These are phyloP conservation scores for Beroe forskalii DNA, from an alignment of 37 sponge, comb jelly and placozoan species.

Conservation along the genomic window DNA sequence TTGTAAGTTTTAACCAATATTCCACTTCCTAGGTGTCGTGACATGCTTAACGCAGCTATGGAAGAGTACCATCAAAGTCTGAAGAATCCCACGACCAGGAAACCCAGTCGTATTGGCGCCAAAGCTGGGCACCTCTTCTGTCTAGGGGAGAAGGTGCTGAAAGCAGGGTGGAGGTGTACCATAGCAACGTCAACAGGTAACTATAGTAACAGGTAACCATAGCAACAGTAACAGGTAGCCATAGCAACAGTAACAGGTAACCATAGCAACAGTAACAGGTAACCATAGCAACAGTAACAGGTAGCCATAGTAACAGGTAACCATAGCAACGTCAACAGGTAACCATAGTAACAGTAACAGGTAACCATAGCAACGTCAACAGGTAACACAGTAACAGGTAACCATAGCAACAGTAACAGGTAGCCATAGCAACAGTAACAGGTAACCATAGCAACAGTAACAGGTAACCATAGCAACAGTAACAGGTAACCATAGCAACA, in stretches of 20 bases:
- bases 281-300: slow-evolving; percentile 56
- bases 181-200: slow-evolving; percentile 12
- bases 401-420: too few relatives aligned
- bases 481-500: slow-evolving; percentile 52
- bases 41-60: slow-evolving; percentile 51
- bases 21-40: slow-evolving; percentile 35
- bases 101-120: slow-evolving; percentile 28
- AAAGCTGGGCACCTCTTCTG: slow-evolving; percentile 43
- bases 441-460: neutral
- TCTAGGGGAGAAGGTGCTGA: slow-evolving; percentile 50
- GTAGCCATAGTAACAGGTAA: too few relatives aligned
- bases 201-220: neutral
- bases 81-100: slow-evolving; percentile 46
- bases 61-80: slow-evolving; percentile 47
- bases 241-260: too few relatives aligned
- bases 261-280: neutral
- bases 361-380: slow-evolving; percentile 14
- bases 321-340: slow-evolving; percentile 18
- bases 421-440: too few relatives aligned
- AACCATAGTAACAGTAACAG: neutral
- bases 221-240: too few relatives aligned
- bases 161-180: slow-evolving; percentile 34
- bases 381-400: too few relatives aligned
- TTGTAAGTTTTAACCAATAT: too few relatives aligned
- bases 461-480: slow-evolving; percentile 51